These are phyloP conservation scores for Apamea crenata DNA, from an alignment of 2,888 invertebrate species.

Conservation along the genomic window DNA sequence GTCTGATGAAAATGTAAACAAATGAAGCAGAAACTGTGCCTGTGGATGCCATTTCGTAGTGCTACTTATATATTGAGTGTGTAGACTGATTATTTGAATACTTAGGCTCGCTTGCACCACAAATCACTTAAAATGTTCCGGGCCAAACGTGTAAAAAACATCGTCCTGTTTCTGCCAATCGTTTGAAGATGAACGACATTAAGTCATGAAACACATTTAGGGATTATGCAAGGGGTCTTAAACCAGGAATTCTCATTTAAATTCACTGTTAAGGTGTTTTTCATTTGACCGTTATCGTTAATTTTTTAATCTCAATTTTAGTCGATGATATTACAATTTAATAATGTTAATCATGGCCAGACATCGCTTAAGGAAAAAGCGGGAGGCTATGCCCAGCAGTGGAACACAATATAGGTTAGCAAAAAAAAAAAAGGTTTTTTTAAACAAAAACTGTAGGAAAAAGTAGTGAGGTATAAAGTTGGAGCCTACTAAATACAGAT, in stretches of 20 bases:
- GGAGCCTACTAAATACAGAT: neutral
- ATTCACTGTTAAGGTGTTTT: neutral
- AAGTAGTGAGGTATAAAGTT: neutral
- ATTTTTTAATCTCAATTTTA: too few species aligned
- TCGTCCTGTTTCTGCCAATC: neutral
- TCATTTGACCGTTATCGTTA: neutral
- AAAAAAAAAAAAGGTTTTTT: too few species aligned
- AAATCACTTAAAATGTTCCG: neutral
- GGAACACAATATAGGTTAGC: too few species aligned
- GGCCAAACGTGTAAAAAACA: neutral
- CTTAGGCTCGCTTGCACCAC: neutral
- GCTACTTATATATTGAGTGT: neutral
- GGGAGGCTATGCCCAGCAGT: too few species aligned
- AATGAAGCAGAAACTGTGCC: neutral
- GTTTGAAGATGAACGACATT: neutral
- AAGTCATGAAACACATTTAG: neutral
- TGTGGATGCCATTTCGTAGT: neutral
- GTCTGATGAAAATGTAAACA: neutral
- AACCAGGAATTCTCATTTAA: neutral
- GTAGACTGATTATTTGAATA: neutral
- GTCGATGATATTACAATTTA: neutral
- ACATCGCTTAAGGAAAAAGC: too few species aligned
- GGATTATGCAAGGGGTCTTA: neutral
- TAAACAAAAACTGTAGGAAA: neutral
- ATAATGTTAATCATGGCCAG: neutral